phyloP scores from a whole-genome alignment of 2,888 invertebrate genomes.

The Trilocha varians region DNA sequence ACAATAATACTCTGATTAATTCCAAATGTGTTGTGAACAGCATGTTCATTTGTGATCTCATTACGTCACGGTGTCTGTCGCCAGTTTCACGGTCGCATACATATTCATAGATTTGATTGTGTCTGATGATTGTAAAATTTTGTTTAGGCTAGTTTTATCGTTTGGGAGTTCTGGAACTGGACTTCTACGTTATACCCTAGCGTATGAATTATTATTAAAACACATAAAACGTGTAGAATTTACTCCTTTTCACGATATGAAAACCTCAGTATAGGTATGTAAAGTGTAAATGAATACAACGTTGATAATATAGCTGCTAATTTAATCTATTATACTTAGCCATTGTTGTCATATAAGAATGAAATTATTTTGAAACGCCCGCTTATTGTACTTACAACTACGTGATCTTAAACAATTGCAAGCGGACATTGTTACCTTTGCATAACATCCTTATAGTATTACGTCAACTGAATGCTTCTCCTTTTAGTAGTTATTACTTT shows the following conservation, averaged over 20 bases:
- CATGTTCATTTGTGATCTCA: background rate
- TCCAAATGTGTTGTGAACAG: too few relatives aligned
- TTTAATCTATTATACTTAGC: too few relatives aligned
- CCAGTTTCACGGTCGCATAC: slow-evolving; percentile 5
- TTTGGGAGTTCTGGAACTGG: background rate
- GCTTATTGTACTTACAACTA: background rate
- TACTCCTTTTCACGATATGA: too few relatives aligned
- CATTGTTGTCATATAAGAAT: background rate
- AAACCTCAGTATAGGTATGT: too few relatives aligned
- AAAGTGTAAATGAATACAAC: background rate
- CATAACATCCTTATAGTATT: background rate
- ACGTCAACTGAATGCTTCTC: background rate
- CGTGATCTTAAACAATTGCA: background rate
- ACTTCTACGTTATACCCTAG: too few relatives aligned
- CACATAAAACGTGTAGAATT: too few relatives aligned
- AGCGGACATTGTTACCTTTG: background rate
- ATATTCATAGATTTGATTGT: background rate
- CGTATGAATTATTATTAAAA: too few relatives aligned
- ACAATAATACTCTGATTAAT: background rate
- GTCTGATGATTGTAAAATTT: background rate
- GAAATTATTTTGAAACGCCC: background rate
- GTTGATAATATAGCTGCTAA: too few relatives aligned
- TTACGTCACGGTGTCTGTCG: slow-evolving; percentile 3
- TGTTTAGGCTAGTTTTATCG: background rate
- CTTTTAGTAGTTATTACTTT: background rate